These are phyloP conservation scores for Heliconius congener DNA, from an alignment of 1,140 invertebrate genomes.

Conservation along the genomic window DNA sequence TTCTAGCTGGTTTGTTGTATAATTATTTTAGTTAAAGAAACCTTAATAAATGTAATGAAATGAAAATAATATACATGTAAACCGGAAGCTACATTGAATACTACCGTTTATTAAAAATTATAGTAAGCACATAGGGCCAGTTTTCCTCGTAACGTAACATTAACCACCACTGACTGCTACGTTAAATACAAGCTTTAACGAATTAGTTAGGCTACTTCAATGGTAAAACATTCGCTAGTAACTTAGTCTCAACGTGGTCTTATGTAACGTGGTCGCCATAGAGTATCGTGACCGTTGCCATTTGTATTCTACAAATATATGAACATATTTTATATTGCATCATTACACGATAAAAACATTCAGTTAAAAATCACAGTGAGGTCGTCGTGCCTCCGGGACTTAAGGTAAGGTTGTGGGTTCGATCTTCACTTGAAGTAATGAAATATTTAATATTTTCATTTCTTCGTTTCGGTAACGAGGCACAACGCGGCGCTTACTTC, in stretches of 20 bases:
- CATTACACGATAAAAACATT: slow-evolving; percentile 29
- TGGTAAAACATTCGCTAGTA: slow-evolving; percentile 11
- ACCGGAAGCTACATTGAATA: too few relatives aligned
- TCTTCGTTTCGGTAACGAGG: too few relatives aligned
- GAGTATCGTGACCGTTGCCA: slow-evolving; percentile 31
- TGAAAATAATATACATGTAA: too few relatives aligned
- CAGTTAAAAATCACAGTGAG: not conserved
- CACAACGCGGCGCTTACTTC: too few relatives aligned
- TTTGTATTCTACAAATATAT: slow-evolving; percentile 40
- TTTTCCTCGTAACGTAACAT: not conserved
- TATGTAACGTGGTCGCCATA: slow-evolving; percentile 35
- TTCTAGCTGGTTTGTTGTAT: too few relatives aligned
- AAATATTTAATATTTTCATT: too few relatives aligned
- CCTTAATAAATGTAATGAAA: too few relatives aligned
- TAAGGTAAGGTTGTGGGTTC: too few relatives aligned
- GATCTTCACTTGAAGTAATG: too few relatives aligned
- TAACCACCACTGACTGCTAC: not conserved
- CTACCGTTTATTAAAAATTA: not conserved
- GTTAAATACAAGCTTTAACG: slow-evolving; percentile 30
- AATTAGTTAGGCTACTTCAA: slow-evolving; percentile 25
- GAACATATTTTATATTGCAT: slow-evolving; percentile 35
- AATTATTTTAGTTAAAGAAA: too few relatives aligned
- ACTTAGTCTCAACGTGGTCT: slow-evolving; percentile 19
- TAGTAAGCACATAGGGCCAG: not conserved
- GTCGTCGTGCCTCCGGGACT: not conserved